phyloP scores from a whole-genome alignment of 2,113 vertebrate species.

The Corynorhinus townsendii region DNA sequence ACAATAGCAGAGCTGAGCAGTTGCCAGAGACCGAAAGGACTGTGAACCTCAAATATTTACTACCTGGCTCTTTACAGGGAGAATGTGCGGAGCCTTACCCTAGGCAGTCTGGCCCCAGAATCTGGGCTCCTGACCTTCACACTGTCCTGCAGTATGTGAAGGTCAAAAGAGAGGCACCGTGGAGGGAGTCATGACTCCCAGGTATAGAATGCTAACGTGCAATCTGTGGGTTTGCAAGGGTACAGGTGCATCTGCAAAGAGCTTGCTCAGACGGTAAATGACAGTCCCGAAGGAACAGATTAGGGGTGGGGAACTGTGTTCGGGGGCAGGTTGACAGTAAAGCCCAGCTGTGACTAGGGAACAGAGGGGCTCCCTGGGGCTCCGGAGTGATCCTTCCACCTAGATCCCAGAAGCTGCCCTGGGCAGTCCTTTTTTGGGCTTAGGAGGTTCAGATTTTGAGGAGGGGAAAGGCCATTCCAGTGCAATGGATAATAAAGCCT shows the following conservation, averaged over 20 bases:
- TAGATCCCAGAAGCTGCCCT: not conserved
- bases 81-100: not conserved
- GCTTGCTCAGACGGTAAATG: fast-evolving
- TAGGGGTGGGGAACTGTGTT: not conserved
- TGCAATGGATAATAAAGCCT: not conserved
- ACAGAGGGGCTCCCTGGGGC: not conserved
- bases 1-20: not conserved
- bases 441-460: not conserved
- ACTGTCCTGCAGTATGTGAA: not conserved
- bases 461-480: not conserved
- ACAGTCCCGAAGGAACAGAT: not conserved
- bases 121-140: not conserved
- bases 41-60: not conserved
- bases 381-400: not conserved
- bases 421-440: not conserved
- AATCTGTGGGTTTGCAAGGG: not conserved
- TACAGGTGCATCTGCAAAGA: not conserved
- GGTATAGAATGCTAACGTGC: fast-evolving
- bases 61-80: not conserved
- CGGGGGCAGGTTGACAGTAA: not conserved
- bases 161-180: not conserved
- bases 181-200: not conserved
- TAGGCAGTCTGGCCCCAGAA: not conserved
- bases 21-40: not conserved
- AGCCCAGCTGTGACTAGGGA: not conserved